Evolutionary conservation across 2,888 invertebrate species (phyloP).

Genomic region (Anodontia alba): DNA sequence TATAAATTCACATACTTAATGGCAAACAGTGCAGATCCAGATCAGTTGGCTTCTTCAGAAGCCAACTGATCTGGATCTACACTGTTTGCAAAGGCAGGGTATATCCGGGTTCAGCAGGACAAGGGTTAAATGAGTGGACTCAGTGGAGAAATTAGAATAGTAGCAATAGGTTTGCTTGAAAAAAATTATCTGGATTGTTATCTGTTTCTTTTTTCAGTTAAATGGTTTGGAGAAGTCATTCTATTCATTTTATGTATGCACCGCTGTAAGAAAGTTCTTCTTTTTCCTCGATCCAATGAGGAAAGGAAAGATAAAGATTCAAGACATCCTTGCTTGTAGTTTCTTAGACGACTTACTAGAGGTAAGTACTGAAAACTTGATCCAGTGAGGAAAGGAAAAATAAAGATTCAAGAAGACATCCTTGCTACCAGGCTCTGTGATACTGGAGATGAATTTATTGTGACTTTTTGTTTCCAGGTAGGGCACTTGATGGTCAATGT

Average conservation of each 20-base stretch:
- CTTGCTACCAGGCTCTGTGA: constrained; percentile 96
- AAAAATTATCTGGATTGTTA: no score
- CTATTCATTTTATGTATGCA: constrained; percentile 98
- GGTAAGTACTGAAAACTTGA: constrained; percentile 91
- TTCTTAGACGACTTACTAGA: constrained; percentile 96
- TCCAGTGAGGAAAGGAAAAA: constrained; percentile 93
- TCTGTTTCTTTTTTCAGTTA: constrained; percentile 85
- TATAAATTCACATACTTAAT: no score
- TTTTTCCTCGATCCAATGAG: constrained; percentile 97
- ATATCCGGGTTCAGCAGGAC: no score
- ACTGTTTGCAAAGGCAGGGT: no score
- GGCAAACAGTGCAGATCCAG: no score
- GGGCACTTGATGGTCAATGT: no score
- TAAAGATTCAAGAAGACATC: constrained; percentile 96
- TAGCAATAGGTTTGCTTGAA: no score
- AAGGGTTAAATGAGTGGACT: no score
- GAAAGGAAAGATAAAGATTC: constrained; percentile 94
- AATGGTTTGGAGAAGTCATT: constrained; percentile 96
- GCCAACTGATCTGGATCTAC: no score
- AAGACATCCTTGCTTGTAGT: constrained; percentile 95
- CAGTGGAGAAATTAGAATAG: no score
- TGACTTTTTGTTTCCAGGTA: background rate
- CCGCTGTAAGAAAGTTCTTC: constrained; percentile 97
- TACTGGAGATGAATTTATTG: no score
- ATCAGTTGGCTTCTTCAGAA: no score